Conservation (phyloP, 2,888 invertebrate genomes). For the Cerastis rubricosa region DNA sequence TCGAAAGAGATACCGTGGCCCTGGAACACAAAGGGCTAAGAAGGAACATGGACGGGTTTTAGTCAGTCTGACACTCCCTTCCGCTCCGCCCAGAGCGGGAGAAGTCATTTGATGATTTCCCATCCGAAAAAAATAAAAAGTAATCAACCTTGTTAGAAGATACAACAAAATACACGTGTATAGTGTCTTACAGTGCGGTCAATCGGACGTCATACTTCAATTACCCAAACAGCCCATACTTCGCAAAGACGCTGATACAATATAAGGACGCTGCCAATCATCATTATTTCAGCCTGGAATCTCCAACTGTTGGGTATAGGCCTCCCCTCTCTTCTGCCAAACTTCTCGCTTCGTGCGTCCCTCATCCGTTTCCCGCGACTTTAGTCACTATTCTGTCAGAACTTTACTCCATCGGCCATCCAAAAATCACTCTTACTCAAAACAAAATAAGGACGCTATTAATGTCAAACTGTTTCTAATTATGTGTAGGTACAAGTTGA, state of each 20-base stretch:
- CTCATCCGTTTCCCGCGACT: not conserved
- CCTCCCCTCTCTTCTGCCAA: not conserved
- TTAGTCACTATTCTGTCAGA: not conserved
- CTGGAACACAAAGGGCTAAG: too few relatives aligned
- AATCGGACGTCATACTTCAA: not conserved
- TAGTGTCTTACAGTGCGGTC: not conserved
- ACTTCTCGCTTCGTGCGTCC: not conserved
- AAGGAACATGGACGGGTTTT: too few relatives aligned
- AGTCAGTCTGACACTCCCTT: too few relatives aligned
- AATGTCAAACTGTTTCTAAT: not conserved
- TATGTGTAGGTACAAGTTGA: not conserved
- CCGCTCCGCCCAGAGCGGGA: too few relatives aligned
- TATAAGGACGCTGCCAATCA: not conserved
- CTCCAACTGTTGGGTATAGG: not conserved
- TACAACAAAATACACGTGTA: not conserved
- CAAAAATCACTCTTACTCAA: not conserved
- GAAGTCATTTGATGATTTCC: too few relatives aligned
- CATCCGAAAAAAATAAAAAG: too few relatives aligned
- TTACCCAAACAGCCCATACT: not conserved
- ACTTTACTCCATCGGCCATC: not conserved
- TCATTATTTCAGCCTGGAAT: not conserved
- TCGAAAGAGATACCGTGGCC: too few relatives aligned
- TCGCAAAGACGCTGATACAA: too few relatives aligned
- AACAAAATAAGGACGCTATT: not conserved
- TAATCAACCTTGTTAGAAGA: not conserved